Conservation (phyloP, 1,140 invertebrate species). For the Amyelois transitella region DNA sequence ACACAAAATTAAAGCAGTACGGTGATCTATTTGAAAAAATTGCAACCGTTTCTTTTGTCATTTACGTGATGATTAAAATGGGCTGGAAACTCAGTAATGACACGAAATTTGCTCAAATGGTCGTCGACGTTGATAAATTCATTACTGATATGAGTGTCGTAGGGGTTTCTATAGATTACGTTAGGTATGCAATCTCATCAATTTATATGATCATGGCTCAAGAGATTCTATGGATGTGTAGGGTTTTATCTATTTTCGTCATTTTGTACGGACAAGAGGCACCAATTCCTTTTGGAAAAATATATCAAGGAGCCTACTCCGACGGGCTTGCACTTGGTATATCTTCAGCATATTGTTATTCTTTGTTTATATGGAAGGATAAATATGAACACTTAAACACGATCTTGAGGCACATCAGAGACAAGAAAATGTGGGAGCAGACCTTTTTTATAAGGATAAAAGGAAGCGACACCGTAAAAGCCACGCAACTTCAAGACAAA, state of each 20-base stretch:
- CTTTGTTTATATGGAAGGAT: conserved; percentile 22
- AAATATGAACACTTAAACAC: conserved; percentile 37
- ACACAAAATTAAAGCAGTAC: conserved; percentile 46
- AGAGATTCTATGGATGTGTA: conserved; percentile 13
- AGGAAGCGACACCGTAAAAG: conserved; percentile 14
- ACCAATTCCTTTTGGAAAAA: conserved; percentile 25
- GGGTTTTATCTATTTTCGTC: conserved; percentile 30
- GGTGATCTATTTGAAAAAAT: conserved; percentile 44
- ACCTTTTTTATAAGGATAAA: conserved; percentile 28
- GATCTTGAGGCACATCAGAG: conserved; percentile 29
- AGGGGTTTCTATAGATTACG: conserved; percentile 27
- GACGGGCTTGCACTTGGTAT: conserved; percentile 31
- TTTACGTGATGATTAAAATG: conserved; percentile 44
- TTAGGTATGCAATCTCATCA: conserved; percentile 13
- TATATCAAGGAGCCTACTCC: conserved; percentile 33
- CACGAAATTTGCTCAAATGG: conserved; percentile 20
- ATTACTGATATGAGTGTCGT: conserved; percentile 18
- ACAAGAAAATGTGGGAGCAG: conserved; percentile 20
- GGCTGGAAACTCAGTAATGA: conserved; percentile 30
- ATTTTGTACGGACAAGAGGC: conserved; percentile 17
- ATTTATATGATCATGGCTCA: conserved; percentile 22
- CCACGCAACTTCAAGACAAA: conserved; percentile 28
- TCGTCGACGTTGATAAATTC: conserved; percentile 32
- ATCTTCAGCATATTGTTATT: conserved; percentile 30
- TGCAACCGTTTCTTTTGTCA: conserved; percentile 21